phyloP scores from a whole-genome alignment of 2,888 invertebrate species.

The Amorpha juglandis region DNA sequence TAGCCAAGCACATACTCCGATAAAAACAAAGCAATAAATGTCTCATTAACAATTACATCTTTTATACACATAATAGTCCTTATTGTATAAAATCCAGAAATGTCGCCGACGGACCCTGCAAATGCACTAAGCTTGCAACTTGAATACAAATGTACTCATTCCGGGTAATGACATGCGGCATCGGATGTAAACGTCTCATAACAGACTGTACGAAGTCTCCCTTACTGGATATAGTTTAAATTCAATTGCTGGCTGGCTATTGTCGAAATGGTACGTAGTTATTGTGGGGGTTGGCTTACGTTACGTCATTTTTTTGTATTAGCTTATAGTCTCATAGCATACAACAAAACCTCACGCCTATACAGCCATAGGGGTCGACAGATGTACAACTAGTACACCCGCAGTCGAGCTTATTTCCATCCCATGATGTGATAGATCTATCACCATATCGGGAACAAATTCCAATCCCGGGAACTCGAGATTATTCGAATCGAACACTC shows the following conservation, averaged over 20 bases:
- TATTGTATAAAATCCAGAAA: conserved; percentile 35
- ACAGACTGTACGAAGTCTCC: conserved; percentile 12
- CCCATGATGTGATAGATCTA: too few species aligned
- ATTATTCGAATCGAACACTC: too few species aligned
- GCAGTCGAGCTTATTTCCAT: too few species aligned
- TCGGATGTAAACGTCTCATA: conserved; percentile 22
- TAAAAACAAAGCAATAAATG: conserved; percentile 9
- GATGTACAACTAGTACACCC: too few species aligned
- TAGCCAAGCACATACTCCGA: neutral
- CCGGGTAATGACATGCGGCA: conserved; percentile 42
- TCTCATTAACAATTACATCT: neutral
- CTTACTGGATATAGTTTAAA: conserved; percentile 11
- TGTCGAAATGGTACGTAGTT: too few species aligned
- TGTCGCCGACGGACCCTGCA: conserved; percentile 31
- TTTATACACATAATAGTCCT: neutral
- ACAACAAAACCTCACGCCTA: too few species aligned
- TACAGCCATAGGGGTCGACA: too few species aligned
- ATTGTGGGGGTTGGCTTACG: neutral
- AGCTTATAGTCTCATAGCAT: too few species aligned
- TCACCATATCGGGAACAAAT: too few species aligned
- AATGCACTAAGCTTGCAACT: conserved; percentile 39
- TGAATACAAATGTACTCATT: conserved; percentile 56
- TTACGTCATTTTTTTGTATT: neutral
- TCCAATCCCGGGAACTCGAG: too few species aligned
- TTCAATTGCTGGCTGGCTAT: conserved; percentile 10